Evolutionary conservation across 2,888 invertebrate species (phyloP).

Genomic region (Lepetodrilus schrolli): DNA sequence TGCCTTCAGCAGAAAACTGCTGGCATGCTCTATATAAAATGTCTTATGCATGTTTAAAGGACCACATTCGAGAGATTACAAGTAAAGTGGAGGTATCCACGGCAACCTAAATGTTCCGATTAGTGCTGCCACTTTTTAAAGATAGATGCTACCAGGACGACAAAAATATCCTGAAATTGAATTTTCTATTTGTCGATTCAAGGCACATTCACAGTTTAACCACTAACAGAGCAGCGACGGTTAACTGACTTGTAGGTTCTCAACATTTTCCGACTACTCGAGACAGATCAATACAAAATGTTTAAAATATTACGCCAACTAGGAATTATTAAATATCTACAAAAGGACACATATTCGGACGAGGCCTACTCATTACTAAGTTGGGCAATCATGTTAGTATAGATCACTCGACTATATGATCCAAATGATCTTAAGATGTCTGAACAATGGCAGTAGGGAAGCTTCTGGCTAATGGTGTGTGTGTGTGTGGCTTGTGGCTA

Average conservation of each 20-base stretch:
- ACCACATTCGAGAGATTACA: not conserved
- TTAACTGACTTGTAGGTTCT: not conserved
- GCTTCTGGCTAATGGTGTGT: too few relatives aligned
- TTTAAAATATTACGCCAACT: not conserved
- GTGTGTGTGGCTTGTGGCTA: too few relatives aligned
- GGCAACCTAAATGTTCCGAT: not conserved
- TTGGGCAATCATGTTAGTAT: too few relatives aligned
- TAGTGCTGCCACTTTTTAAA: not conserved
- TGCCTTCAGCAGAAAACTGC: too few relatives aligned
- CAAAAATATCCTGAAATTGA: not conserved
- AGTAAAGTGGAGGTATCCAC: not conserved
- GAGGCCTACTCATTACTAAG: too few relatives aligned
- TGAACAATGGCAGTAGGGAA: too few relatives aligned
- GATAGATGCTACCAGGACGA: not conserved
- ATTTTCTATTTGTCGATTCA: slow-evolving; percentile 6
- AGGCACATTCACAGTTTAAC: not conserved
- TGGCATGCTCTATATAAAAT: too few relatives aligned
- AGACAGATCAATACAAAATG: not conserved
- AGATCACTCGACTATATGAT: too few relatives aligned
- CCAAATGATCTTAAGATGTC: too few relatives aligned
- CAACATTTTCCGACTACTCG: not conserved
- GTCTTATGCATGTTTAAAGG: too few relatives aligned
- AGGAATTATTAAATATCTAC: not conserved
- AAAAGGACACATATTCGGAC: too few relatives aligned
- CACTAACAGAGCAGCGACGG: not conserved